Evolutionary conservation across 2,113 vertebrate species (phyloP), one percentile per base, ranked within the genome.

Genomic region (Pitta sordida): DNA sequence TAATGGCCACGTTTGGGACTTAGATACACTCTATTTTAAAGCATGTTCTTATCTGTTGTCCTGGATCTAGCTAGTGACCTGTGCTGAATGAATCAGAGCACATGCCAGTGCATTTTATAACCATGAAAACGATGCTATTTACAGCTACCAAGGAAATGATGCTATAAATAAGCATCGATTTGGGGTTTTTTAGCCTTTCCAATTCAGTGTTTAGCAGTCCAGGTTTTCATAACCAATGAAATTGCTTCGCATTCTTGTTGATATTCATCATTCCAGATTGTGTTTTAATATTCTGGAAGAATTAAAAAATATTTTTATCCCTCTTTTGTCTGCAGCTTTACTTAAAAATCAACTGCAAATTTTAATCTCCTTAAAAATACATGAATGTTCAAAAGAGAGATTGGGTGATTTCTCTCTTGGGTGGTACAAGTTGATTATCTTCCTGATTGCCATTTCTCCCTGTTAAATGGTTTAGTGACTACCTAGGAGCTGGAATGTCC

Each of bases 341-440:
- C 63, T 88, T 94, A 92, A 89, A 92, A 94, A 83, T 69, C 84
- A 89, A 60, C 85, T 82, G 36, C 49, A 53, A 75, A 65, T 83
- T 84, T 95, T 95, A 94, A 88, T 73, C 92, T 64, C 58, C 83
- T 76, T 96, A 91, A 82, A 91, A 87, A 87, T 86, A 94, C 80
- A 73, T 81, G 81, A 67, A 90, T 90, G 94, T 83, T 80, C 51
- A 51, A 62, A 63, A 82, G 41, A 15, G 52, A 58, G 84, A 83
- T 75, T 81, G 94, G 86, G 70, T 74, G 83, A 94, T 88, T 91
- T 93, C 88, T 59, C 52, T 87, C 93, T 23, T 63, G 92, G 81
- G 82, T 92, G 79, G 85, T 85, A 78, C 86, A 88, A 94, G 86
- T 93, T 95, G 96, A 94, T 97, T 96, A 46, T 75, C 43, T 70